Base-by-base conservation (phyloP, 2,113 vertebrate genomes). In the Alectura lathami region DNA sequence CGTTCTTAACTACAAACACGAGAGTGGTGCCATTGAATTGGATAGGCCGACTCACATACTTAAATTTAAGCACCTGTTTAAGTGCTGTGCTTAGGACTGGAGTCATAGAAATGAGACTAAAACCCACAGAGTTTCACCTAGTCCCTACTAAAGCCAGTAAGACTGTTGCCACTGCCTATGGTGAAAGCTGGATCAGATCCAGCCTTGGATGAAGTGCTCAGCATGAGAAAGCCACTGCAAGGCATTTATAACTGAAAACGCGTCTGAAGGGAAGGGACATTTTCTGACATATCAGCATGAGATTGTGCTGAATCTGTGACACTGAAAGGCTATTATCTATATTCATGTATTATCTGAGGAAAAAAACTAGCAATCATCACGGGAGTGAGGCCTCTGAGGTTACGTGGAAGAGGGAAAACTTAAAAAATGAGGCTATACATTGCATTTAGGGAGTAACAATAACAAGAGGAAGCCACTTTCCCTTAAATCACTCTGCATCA, bases 401-500 rank as follows among this genome's bases (percentile, higher is more conserved):
- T 88, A 73, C 30, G 14, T 8, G n/a, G 14, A 87, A 79, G 24
- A 40, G 26, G 75, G 21, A 70, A 86, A 75, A 91, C 57, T 69
- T 64, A 21, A 91, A 88, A 96, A 91, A 88, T 59, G 17, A 70
- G 30, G 9, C 48, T 63, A 15, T 69, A 47, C 2, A 6, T 78
- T 77, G 26, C 27, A 60, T 83, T 83, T 72, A 54, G 23, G 23
- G 73, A 38, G 23, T n/a, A 89, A 83, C 3, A 57, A 22, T 32
- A 89, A 68, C 26, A 91, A 91, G 93, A 78, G 21, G 78, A 93
- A 86, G 8, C 7, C 23, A 54, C 62, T 93, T 93, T 93, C 78
- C 62, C 85, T 95, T 93, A 82, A 85, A 85, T 77, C 24, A 60
- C 60, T 47, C 42, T 38, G 47, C 24, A 83, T 64, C 54, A 83